These are phyloP conservation scores for Clarias magur DNA, from an alignment of 2,113 vertebrate genomes.

Conservation along the genomic window DNA sequence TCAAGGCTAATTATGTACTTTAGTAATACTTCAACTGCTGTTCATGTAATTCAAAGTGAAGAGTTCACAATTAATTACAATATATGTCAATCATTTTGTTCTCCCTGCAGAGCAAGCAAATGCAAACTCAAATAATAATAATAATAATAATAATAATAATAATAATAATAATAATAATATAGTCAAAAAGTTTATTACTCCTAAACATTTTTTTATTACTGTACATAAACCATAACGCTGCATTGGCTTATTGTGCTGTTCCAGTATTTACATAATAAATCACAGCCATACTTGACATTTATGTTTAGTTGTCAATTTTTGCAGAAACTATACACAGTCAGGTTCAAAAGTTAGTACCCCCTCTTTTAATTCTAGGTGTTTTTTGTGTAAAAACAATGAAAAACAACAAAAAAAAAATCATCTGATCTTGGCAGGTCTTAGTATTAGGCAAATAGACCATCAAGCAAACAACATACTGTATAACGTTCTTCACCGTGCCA, in stretches of 20 bases:
- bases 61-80: slow-evolving; percentile 5
- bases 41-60: background rate
- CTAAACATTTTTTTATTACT: background rate
- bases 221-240: background rate
- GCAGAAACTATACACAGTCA: background rate
- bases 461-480: too few relatives aligned
- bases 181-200: background rate
- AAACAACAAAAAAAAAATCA: background rate
- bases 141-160: background rate
- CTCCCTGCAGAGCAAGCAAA: background rate
- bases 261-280: background rate
- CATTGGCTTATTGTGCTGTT: background rate
- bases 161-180: too few relatives aligned
- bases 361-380: too few relatives aligned
- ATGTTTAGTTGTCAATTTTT: background rate
- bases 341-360: too few relatives aligned
- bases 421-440: too few relatives aligned
- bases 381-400: too few relatives aligned
- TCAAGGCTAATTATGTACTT: background rate
- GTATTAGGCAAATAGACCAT: too few relatives aligned
- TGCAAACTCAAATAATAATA: background rate
- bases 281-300: background rate
- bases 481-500: too few relatives aligned
- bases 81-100: background rate
- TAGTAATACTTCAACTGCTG: background rate